Percentiles rank a stretch among this genome's conserved stretches.
Evolutionary conservation across 1,140 invertebrate species (phyloP).

Genomic region (Penaeus vannamei): DNA sequence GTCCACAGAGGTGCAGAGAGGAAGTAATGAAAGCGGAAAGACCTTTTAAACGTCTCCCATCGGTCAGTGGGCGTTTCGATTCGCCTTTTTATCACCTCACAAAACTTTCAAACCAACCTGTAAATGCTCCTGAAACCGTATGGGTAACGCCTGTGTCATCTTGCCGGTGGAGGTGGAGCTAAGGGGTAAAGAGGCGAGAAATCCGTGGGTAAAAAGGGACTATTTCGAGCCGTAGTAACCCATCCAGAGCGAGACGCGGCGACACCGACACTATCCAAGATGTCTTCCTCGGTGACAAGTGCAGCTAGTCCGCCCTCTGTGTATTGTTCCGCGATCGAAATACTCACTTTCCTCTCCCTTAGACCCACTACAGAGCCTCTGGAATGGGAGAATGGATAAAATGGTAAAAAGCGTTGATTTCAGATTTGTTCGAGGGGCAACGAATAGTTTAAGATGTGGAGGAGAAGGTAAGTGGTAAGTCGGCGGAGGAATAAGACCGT

Average conservation of each 20-base stretch:
- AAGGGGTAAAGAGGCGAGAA: conserved; percentile 31
- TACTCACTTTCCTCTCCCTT: too few relatives aligned
- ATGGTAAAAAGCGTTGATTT: too few relatives aligned
- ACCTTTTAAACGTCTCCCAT: not conserved
- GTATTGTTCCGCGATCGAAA: conserved; percentile 29
- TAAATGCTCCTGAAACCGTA: conserved; percentile 62
- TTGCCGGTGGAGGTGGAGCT: conserved; percentile 25
- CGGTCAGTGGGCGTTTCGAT: not conserved
- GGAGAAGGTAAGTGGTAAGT: not conserved
- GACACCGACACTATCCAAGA: conserved; percentile 59
- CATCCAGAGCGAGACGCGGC: conserved; percentile 54
- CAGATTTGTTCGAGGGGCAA: too few relatives aligned
- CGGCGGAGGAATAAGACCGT: conserved; percentile 47
- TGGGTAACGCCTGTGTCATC: conserved; percentile 57
- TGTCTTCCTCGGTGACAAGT: conserved; percentile 53
- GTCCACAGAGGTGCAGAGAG: too few relatives aligned
- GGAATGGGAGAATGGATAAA: too few relatives aligned
- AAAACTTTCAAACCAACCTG: conserved; percentile 37
- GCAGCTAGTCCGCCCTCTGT: conserved; percentile 43
- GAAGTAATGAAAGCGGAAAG: too few relatives aligned
- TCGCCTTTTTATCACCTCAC: not conserved
- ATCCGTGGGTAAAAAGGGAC: conserved; percentile 29
- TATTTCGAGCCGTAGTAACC: conserved; percentile 38
- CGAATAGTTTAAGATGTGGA: not conserved
- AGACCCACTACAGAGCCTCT: too few relatives aligned